These are phyloP conservation scores for Pseudachorutes palmiensis DNA, from an alignment of 1,140 invertebrate genomes.

Conservation along the genomic window DNA sequence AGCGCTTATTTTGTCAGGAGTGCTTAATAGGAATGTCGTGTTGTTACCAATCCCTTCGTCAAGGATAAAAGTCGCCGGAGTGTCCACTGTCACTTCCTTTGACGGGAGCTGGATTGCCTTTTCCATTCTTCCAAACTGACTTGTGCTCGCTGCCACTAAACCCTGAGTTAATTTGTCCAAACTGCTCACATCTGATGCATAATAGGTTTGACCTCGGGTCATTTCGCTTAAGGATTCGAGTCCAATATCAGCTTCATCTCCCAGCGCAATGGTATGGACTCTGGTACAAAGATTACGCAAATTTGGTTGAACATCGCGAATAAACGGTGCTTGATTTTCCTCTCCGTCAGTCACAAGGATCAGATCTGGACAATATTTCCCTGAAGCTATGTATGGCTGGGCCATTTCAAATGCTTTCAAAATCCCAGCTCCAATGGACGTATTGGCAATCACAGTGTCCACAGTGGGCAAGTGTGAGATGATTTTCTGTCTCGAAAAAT, in stretches of 20 bases:
- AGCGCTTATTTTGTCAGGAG: not conserved
- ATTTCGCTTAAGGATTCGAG: constrained; percentile 1
- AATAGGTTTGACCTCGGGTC: constrained; percentile 9
- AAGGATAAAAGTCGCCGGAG: not conserved
- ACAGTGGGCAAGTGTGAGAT: not conserved
- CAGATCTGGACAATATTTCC: constrained; percentile 3
- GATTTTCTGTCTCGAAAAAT: not conserved
- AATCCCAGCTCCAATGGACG: constrained; percentile 5
- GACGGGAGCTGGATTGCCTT: constrained; percentile 9
- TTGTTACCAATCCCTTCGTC: constrained; percentile 14
- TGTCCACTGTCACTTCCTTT: not conserved
- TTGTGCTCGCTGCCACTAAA: constrained; percentile 7
- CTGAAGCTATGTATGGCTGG: too few relatives aligned
- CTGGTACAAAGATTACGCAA: not conserved
- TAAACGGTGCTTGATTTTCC: constrained; percentile 10
- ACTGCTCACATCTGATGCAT: constrained; percentile 5
- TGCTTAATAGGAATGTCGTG: constrained; percentile 13
- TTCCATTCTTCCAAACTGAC: not conserved
- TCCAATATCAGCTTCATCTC: constrained; percentile 2
- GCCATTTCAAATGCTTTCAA: not conserved
- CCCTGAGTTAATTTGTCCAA: constrained; percentile 13
- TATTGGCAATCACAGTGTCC: not conserved
- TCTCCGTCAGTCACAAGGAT: constrained; percentile 10
- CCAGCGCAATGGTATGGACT: constrained; percentile 16
- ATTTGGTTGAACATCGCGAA: not conserved